Conservation (phyloP, 2,797 vertebrate genomes). For the Neostethus bicornis region DNA sequence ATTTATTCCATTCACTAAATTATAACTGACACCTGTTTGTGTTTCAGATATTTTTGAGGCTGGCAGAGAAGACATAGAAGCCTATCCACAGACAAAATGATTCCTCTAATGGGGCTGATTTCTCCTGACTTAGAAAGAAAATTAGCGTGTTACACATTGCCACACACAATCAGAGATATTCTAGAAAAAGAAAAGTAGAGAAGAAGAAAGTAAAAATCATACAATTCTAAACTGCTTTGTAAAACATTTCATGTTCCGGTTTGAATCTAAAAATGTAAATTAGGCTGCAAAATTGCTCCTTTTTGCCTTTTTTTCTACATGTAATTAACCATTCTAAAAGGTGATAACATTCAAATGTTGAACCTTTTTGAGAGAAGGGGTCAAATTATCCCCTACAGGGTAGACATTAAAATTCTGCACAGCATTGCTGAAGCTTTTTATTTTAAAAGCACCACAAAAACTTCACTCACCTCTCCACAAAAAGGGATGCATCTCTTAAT, state of each 20-base stretch:
- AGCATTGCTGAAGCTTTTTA: slow-evolving; percentile 32
- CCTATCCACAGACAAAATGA: slow-evolving; percentile 15
- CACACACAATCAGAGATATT: slow-evolving; percentile 38
- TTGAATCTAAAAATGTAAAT: slow-evolving; percentile 37
- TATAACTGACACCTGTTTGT: too few species aligned
- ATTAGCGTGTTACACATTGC: slow-evolving; percentile 43
- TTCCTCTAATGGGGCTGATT: slow-evolving; percentile 35
- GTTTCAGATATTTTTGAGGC: too few species aligned
- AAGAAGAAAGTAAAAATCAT: slow-evolving; percentile 19
- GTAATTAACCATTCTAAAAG: slow-evolving; percentile 55
- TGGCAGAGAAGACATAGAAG: too few species aligned
- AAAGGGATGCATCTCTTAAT: slow-evolving; percentile 70
- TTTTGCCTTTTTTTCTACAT: slow-evolving; percentile 41
- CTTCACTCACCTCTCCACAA: slow-evolving; percentile 40
- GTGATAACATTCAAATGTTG: slow-evolving; percentile 47
- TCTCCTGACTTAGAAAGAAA: slow-evolving; percentile 30
- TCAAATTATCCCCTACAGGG: slow-evolving; percentile 51
- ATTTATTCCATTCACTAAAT: too few species aligned
- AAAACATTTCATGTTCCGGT: slow-evolving; percentile 21
- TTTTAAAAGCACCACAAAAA: slow-evolving; percentile 60
- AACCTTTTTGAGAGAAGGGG: slow-evolving; percentile 48
- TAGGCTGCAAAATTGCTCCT: slow-evolving; percentile 23
- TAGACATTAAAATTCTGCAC: slow-evolving; percentile 54
- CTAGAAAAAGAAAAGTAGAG: slow-evolving; percentile 37
- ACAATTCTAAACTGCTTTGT: slow-evolving; percentile 28